Evolutionary conservation across 1,140 invertebrate species (phyloP), one percentile per base, ranked within the genome.

Genomic region (Leptonema lineaticorne): DNA sequence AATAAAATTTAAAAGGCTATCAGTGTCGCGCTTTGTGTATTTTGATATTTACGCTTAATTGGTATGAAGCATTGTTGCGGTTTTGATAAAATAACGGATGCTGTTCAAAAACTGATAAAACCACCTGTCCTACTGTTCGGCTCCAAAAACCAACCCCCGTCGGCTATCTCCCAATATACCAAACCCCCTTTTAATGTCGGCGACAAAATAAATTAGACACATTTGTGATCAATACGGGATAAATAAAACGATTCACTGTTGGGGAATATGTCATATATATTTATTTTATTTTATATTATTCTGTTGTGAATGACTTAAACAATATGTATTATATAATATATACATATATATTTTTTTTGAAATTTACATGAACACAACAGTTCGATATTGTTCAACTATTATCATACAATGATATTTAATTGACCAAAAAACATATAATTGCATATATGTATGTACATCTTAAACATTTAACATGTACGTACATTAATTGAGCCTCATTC

Each of bases 341-440:
- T n/a, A n/a, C n/a, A n/a, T n/a, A n/a, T n/a, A n/a, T n/a, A n/a
- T n/a, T n/a, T 28, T 58, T 28, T 26, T 58, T 16, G 9, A 28
- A 29, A 28, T 64, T 58, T 58, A 73, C 66, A 73, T 73, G 71
- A 73, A 73, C 71, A 73, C 71, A 73, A 68, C 59, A 70, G 63
- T 63, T 60, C 71, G 62, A 73, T 73, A 73, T 72, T 63, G 24
- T 68, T 57, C 29, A 63, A 48, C 53, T 65, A 64, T n/a, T n/a
- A n/a, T n/a, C n/a, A n/a, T 69, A 69, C 68, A 69, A n/a, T 69
- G 68, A 69, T 69, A 69, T 67, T 30, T 22, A 59, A 53, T 53
- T 53, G 50, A 53, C 50, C 20, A 53, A 53, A 33, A 41, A 53
- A 53, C 50, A 53, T 53, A 24, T 26, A 26, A 53, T 48, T 20